Percentiles rank a stretch among this genome's conserved stretches.
Evolutionary conservation across 2,797 vertebrate species (phyloP).

Genomic region (Echiichthys vipera): DNA sequence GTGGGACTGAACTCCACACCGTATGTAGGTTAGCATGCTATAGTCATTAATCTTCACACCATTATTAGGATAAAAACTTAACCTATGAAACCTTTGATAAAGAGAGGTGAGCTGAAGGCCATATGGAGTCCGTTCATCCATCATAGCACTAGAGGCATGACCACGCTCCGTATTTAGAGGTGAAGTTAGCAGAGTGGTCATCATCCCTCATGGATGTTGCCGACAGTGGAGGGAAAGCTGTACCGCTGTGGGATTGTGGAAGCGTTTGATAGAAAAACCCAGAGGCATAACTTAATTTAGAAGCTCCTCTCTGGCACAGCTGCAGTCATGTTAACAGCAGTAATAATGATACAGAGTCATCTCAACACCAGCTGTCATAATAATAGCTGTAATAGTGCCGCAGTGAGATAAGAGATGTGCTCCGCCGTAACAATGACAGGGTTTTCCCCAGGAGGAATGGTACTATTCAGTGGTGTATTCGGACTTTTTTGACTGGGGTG

Average conservation of each 20-base stretch:
- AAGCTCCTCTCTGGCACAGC: conserved; percentile 9
- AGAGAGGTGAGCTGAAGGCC: conserved; percentile 38
- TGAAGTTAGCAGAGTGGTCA: conserved; percentile 32
- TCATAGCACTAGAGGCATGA: conserved; percentile 23
- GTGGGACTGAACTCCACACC: neutral
- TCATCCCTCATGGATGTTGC: conserved; percentile 15
- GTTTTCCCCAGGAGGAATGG: conserved; percentile 23
- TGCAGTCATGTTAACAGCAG: conserved; percentile 41
- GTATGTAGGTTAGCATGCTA: conserved; percentile 14
- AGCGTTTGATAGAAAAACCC: conserved; percentile 18
- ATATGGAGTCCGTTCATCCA: conserved; percentile 23
- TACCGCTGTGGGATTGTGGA: neutral
- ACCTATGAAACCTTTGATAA: conserved; percentile 31
- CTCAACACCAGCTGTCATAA: conserved; percentile 47
- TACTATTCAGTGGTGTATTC: conserved; percentile 11
- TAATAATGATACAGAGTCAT: conserved; percentile 49
- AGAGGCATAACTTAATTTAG: conserved; percentile 41
- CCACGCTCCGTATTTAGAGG: conserved; percentile 18
- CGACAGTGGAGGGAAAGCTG: conserved; percentile 25
- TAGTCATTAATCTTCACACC: conserved; percentile 39
- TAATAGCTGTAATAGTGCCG: conserved; percentile 26
- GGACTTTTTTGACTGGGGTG: neutral
- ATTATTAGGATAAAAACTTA: conserved; percentile 36
- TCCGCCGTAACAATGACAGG: neutral
- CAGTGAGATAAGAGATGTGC: neutral